Evolutionary conservation across 2,113 vertebrate genomes (phyloP).

Genomic region (Campylomormyrus tamandua): DNA sequence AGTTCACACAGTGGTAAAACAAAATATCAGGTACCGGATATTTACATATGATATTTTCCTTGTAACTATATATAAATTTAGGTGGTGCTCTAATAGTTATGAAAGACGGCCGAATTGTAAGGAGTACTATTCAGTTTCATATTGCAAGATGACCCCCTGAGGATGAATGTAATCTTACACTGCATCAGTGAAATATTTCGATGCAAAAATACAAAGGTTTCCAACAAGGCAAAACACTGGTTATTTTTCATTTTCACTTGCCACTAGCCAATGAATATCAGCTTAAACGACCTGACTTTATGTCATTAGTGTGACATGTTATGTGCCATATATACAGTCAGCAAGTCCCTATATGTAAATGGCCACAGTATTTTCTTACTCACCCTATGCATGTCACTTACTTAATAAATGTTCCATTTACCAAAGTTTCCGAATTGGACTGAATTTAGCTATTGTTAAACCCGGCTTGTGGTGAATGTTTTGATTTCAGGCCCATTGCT

Average conservation of each 20-base stretch:
- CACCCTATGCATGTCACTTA: neutral
- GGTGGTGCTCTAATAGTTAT: neutral
- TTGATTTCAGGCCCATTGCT: neutral
- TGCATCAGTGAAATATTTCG: neutral
- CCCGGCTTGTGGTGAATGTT: neutral
- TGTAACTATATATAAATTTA: neutral
- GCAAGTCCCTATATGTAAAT: neutral
- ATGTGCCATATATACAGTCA: neutral
- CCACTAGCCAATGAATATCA: neutral
- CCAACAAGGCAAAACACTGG: neutral
- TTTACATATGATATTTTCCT: neutral
- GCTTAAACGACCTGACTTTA: neutral
- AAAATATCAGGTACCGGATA: neutral
- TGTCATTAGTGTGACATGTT: neutral
- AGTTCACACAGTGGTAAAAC: neutral
- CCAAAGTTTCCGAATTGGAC: neutral
- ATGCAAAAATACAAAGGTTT: neutral
- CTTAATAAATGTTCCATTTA: neutral
- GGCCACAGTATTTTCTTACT: neutral
- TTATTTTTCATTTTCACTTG: neutral
- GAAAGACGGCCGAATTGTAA: neutral
- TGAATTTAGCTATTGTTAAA: neutral
- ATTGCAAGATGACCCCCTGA: neutral
- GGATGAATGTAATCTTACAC: neutral
- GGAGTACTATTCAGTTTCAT: neutral